phyloP scores from a whole-genome alignment of 2,797 vertebrate species.

The Megaceryle alcyon region DNA sequence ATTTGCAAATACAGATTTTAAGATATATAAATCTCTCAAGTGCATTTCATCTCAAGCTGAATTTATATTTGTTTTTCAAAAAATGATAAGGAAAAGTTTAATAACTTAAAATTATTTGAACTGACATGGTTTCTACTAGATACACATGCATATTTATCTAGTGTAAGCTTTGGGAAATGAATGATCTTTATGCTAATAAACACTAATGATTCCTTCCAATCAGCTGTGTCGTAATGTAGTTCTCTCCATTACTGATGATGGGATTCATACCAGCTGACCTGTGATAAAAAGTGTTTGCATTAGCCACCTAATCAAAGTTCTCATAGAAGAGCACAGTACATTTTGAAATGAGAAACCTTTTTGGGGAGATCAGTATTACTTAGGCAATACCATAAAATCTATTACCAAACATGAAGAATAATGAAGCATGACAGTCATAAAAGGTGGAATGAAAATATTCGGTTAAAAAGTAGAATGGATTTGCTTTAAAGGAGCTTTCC shows the following conservation, averaged over 20 bases:
- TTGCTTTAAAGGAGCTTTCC: neutral
- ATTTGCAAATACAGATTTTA: neutral
- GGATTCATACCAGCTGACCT: slow-evolving; percentile 56
- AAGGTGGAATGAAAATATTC: neutral
- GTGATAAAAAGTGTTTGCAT: slow-evolving; percentile 48
- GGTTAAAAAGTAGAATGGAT: neutral
- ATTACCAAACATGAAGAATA: slow-evolving; percentile 7
- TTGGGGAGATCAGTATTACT: neutral
- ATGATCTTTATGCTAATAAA: slow-evolving; percentile 53
- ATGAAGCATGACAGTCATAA: neutral
- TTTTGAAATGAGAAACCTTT: slow-evolving; percentile 48
- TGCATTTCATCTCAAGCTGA: neutral
- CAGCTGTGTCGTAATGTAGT: slow-evolving; percentile 34
- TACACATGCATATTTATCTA: slow-evolving; percentile 17
- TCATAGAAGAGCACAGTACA: neutral
- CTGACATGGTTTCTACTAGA: neutral
- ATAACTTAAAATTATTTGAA: slow-evolving; percentile 8
- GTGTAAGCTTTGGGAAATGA: slow-evolving; percentile 11
- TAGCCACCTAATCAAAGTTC: slow-evolving; percentile 13
- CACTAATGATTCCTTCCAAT: slow-evolving; percentile 37
- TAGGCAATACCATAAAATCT: slow-evolving; percentile 29
- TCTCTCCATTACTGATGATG: slow-evolving; percentile 31
- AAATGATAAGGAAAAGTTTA: neutral
- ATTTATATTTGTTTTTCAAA: neutral
- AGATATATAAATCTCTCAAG: neutral